Conservation (phyloP, 2,888 invertebrate genomes). For the Acrobasis consociella region DNA sequence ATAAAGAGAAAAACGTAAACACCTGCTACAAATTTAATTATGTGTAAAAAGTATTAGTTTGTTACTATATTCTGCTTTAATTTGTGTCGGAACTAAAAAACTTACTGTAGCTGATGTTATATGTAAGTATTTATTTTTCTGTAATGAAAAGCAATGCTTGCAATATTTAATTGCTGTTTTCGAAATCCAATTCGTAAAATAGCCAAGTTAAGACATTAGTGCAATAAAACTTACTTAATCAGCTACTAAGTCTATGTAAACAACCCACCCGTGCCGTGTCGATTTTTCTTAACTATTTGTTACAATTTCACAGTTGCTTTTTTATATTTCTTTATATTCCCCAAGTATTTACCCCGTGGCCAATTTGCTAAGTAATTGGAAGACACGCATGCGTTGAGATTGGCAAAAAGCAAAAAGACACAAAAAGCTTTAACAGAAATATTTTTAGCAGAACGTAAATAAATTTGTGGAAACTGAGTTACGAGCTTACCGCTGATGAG, state of each 20-base stretch:
- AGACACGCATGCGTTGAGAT: not conserved
- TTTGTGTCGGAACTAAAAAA: too few species aligned
- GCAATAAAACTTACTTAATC: too few species aligned
- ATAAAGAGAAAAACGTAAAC: too few species aligned
- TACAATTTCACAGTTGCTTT: not conserved
- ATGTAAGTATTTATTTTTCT: too few species aligned
- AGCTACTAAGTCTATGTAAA: not conserved
- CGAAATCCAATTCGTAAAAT: too few species aligned
- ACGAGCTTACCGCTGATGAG: not conserved
- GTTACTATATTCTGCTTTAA: too few species aligned
- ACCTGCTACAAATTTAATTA: too few species aligned
- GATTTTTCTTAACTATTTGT: not conserved
- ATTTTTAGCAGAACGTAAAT: not conserved
- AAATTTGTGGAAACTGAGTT: conserved; percentile 3
- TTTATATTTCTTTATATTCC: not conserved
- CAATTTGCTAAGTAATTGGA: not conserved
- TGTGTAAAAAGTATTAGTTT: too few species aligned
- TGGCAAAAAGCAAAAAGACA: not conserved
- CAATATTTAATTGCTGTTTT: too few species aligned
- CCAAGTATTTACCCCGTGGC: not conserved
- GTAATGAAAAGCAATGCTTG: too few species aligned
- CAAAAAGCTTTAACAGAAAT: not conserved
- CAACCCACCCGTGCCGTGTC: not conserved
- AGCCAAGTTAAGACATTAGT: too few species aligned
- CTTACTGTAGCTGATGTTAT: too few species aligned